Conservation (phyloP, 2,888 invertebrate species). For the Sinhomidia bicolor region DNA sequence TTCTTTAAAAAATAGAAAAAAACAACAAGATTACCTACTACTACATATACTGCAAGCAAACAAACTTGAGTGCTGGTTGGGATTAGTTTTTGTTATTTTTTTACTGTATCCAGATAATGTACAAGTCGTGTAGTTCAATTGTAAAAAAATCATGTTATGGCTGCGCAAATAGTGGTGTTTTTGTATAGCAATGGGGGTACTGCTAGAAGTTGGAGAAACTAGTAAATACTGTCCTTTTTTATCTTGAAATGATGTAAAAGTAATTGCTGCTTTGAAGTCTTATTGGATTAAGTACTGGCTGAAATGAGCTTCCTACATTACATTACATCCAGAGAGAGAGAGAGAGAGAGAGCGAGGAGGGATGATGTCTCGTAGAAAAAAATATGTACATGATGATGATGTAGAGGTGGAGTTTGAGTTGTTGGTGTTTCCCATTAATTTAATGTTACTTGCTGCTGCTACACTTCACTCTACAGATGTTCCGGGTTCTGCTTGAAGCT, state of each 20-base stretch:
- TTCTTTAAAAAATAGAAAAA: neutral
- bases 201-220: neutral
- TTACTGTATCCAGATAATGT: slow-evolving; percentile 21
- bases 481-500: slow-evolving; percentile 4
- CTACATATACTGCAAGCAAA: neutral
- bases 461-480: too few relatives aligned
- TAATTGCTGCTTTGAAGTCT: slow-evolving; percentile 8
- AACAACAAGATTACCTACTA: neutral
- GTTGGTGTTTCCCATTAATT: neutral
- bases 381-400: neutral
- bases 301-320: neutral
- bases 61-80: neutral
- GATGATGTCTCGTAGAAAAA: too few relatives aligned
- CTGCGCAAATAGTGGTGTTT: too few relatives aligned
- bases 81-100: neutral
- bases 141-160: neutral
- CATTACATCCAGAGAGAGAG: too few relatives aligned
- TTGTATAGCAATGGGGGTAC: too few relatives aligned
- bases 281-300: neutral
- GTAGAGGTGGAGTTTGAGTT: too few relatives aligned
- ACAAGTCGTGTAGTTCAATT: slow-evolving; percentile 34
- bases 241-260: neutral
- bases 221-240: neutral
- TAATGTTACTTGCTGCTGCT: too few relatives aligned
- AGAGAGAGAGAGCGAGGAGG: too few relatives aligned